Evolutionary conservation across 1,140 invertebrate genomes (phyloP), one percentile per base, ranked within the genome.

Genomic region (Papilio dardanus): DNA sequence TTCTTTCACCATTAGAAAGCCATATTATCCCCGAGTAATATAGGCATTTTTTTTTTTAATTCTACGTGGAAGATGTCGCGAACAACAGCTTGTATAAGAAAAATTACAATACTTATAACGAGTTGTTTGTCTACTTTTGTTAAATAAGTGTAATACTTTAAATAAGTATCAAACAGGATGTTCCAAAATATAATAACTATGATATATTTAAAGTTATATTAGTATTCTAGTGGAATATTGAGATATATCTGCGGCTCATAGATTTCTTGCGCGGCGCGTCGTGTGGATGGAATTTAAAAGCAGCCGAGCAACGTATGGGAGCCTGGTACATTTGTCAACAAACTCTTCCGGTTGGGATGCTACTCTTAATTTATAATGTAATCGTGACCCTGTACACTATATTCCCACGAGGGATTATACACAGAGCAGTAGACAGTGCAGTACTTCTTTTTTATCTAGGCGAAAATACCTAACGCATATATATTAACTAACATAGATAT

Each of bases 351-450:
- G 71, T 73, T 50, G 46, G 46, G 35, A 35, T 58, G n/a, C 16
- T 50, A 58, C 71, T 73, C 71, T 73, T 73, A 73, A 73, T 73
- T 73, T 73, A 54, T 73, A 73, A 4, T 7, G 71, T 33, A 73
- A 73, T 50, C 71, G 46, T 54, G 71, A 42, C 67, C 8, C 35
- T 69, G 67, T 24, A 42, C 7, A 46, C 42, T 46, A 0, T 4
- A 19, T 46, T 46, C 42, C n/a, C 42, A 46, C 42, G 42, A 7
- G n/a, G 42, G n/a, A n/a, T n/a, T n/a, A n/a, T n/a, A n/a, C n/a
- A 7, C n/a, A 7, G 16, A 19, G n/a, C 42, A 7, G 16, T 46
- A 46, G 16, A 14, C 40, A 4, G 12, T 3, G 14, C 40, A 16
- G 12, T 4, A 42, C 33, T 35, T 3, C 3, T 3, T 5, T 7